phyloP scores from a whole-genome alignment of 2,113 vertebrate genomes.

The Tylochromis polylepis region DNA sequence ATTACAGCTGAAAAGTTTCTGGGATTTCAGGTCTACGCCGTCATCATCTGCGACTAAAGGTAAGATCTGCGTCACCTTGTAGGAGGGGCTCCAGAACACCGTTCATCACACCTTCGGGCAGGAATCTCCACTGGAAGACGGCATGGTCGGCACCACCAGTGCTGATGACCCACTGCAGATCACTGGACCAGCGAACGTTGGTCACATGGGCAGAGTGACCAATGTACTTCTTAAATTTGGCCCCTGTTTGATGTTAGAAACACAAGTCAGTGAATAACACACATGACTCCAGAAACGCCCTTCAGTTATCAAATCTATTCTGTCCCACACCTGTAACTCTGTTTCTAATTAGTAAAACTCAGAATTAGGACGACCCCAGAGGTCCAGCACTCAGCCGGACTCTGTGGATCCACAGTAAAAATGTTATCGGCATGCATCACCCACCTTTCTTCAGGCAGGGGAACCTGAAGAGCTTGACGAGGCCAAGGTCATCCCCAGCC shows the following conservation, averaged over 20 bases:
- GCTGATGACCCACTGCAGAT: slow-evolving; percentile 94
- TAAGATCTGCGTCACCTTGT: slow-evolving; percentile 72
- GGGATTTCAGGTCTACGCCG: not conserved
- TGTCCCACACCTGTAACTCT: not conserved
- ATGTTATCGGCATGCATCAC: not conserved
- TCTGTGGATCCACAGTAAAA: not conserved
- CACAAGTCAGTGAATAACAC: not conserved
- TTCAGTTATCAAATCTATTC: not conserved
- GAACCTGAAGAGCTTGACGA: slow-evolving; percentile 91
- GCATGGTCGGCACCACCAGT: slow-evolving; percentile 95
- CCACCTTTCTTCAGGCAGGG: slow-evolving; percentile 93
- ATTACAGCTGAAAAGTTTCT: not conserved
- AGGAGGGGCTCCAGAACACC: slow-evolving; percentile 82
- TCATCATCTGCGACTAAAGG: not conserved
- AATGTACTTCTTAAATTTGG: slow-evolving; percentile 93
- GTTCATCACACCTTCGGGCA: slow-evolving; percentile 91
- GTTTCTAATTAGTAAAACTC: not conserved
- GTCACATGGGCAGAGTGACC: slow-evolving; percentile 97
- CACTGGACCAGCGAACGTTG: slow-evolving; percentile 93
- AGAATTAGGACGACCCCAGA: not conserved
- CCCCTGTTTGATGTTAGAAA: slow-evolving; percentile 70
- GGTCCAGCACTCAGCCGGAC: not conserved
- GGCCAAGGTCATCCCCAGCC: slow-evolving; percentile 89
- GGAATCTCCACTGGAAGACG: slow-evolving; percentile 95
- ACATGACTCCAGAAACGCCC: not conserved